Percentiles rank a stretch among this genome's conserved stretches.
phyloP scores from a whole-genome alignment of 1,140 invertebrate species.

The Dinothrombium tinctorium region DNA sequence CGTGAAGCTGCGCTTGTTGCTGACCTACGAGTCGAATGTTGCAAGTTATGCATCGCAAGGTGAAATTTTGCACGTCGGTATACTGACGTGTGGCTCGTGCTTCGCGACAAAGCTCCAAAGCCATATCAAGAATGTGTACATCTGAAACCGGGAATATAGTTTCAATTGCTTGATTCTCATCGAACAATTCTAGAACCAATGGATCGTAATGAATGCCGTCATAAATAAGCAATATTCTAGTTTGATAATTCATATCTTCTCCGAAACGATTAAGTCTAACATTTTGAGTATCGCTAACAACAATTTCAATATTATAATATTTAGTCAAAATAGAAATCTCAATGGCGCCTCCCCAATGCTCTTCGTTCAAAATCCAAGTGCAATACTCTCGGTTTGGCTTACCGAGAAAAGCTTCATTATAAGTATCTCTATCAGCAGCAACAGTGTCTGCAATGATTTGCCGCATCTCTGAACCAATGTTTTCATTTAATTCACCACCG shows the following conservation, averaged over 20 bases:
- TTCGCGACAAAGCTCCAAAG: slow-evolving; percentile 56
- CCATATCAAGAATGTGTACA: slow-evolving; percentile 40
- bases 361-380: slow-evolving; percentile 44
- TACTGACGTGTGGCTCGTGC: slow-evolving; percentile 63
- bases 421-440: slow-evolving; percentile 42
- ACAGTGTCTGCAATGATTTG: slow-evolving; percentile 65
- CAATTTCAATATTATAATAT: slow-evolving; percentile 73
- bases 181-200: slow-evolving; percentile 49
- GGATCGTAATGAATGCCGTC: slow-evolving; percentile 94
- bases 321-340: slow-evolving; percentile 69
- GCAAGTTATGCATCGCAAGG: slow-evolving; percentile 54
- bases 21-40: slow-evolving; percentile 45
- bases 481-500: slow-evolving; percentile 47
- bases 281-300: slow-evolving; percentile 72
- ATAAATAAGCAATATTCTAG: slow-evolving; percentile 63
- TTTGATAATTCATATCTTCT: slow-evolving; percentile 60
- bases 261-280: slow-evolving; percentile 75
- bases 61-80: slow-evolving; percentile 68
- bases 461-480: slow-evolving; percentile 42
- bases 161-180: slow-evolving; percentile 24
- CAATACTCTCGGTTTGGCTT: slow-evolving; percentile 64
- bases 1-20: slow-evolving; percentile 52
- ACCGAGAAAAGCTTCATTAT: slow-evolving; percentile 56
- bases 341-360: slow-evolving; percentile 79
- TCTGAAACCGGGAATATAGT: slow-evolving; percentile 59